These are phyloP conservation scores for Epinotia bilunana DNA, from an alignment of 2,888 invertebrate species.

Conservation along the genomic window DNA sequence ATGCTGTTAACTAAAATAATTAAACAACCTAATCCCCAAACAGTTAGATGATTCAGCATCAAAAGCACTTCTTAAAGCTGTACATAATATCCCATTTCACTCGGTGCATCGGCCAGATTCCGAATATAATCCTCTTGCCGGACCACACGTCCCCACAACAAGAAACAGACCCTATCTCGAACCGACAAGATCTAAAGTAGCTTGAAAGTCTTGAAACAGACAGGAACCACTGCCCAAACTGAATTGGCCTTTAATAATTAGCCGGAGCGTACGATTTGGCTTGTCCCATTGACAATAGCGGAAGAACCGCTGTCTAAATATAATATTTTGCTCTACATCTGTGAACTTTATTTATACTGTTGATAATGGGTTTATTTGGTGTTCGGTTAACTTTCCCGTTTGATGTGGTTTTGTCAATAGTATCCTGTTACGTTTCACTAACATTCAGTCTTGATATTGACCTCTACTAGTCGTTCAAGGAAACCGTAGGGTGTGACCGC, in stretches of 20 bases:
- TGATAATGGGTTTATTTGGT: slow-evolving; percentile 42
- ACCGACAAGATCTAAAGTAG: slow-evolving; percentile 22
- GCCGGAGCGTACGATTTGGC: slow-evolving; percentile 49
- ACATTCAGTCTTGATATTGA: slow-evolving; percentile 33
- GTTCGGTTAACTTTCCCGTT: slow-evolving; percentile 40
- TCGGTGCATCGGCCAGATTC: slow-evolving; percentile 40
- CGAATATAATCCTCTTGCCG: slow-evolving; percentile 44
- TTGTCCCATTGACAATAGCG: slow-evolving; percentile 54
- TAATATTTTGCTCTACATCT: slow-evolving; percentile 62
- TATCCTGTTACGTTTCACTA: slow-evolving; percentile 24
- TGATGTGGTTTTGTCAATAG: slow-evolving; percentile 37
- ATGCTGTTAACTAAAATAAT: not conserved
- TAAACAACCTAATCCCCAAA: slow-evolving; percentile 1
- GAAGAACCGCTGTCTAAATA: slow-evolving; percentile 65
- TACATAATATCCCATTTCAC: slow-evolving; percentile 42
- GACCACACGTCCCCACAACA: slow-evolving; percentile 10
- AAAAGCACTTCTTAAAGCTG: slow-evolving; percentile 34
- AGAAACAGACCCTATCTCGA: slow-evolving; percentile 11
- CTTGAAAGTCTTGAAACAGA: not conserved
- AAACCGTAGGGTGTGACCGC: too few relatives aligned
- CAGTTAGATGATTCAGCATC: slow-evolving; percentile 15
- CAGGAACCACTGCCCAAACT: slow-evolving; percentile 7
- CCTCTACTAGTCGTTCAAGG: not conserved
- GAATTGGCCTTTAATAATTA: slow-evolving; percentile 27
- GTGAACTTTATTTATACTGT: slow-evolving; percentile 42